Conservation (phyloP, 2,888 invertebrate species). For the Cantharis rustica region DNA sequence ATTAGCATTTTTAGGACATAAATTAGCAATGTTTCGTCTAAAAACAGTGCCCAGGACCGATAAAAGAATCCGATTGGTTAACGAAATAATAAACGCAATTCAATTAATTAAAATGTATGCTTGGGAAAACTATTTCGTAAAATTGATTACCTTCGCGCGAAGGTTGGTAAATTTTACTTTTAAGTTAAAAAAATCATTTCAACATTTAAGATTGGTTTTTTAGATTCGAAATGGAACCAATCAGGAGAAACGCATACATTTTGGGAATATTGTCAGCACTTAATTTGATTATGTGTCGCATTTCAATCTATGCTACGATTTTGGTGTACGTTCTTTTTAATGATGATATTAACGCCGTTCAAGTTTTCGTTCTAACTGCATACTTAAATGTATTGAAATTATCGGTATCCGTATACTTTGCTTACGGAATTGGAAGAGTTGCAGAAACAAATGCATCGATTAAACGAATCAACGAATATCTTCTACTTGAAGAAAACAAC, state of each 20-base stretch:
- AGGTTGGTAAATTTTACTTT: slow-evolving; percentile 62
- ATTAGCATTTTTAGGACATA: neutral
- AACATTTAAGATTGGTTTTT: neutral
- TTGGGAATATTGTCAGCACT: slow-evolving; percentile 62
- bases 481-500: slow-evolving; percentile 61
- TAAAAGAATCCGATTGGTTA: slow-evolving; percentile 87
- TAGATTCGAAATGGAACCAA: slow-evolving; percentile 56
- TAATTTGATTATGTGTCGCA: slow-evolving; percentile 70
- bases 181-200: no score
- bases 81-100: slow-evolving; percentile 84
- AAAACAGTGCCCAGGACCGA: slow-evolving; percentile 86
- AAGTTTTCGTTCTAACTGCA: slow-evolving; percentile 73
- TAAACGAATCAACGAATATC: slow-evolving; percentile 62
- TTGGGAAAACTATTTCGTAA: slow-evolving; percentile 65
- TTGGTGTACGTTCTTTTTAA: slow-evolving; percentile 65
- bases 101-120: slow-evolving; percentile 74
- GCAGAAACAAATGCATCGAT: slow-evolving; percentile 68
- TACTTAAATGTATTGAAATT: slow-evolving; percentile 75
- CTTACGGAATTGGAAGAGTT: slow-evolving; percentile 67
- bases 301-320: slow-evolving; percentile 73
- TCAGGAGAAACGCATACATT: slow-evolving; percentile 57
- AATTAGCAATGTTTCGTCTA: slow-evolving; percentile 55
- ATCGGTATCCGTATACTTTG: slow-evolving; percentile 75
- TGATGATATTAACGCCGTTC: slow-evolving; percentile 67
- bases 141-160: slow-evolving; percentile 71